Evolutionary conservation across 1,140 invertebrate genomes (phyloP), one percentile per base, ranked within the genome.

Genomic region (Philotrypesis tridentata): DNA sequence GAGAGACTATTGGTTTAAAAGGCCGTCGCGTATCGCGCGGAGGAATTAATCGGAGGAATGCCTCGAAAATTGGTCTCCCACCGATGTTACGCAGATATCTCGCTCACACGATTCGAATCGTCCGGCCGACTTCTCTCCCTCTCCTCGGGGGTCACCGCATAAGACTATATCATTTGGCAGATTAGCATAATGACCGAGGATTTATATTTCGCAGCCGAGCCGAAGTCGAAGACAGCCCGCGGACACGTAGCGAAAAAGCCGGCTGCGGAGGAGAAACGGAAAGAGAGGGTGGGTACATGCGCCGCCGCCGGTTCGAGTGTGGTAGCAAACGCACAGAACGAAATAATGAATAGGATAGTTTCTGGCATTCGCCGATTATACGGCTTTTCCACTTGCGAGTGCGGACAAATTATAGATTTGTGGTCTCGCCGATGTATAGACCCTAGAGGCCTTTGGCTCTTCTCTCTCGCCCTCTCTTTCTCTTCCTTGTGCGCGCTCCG

Each of bases 321-420:
- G 88, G 91, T 92, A 92, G 90, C 90, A 91, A 91, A 91, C 87
- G 89, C 86, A 89, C 88, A 88, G 88, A 90, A 90, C 89, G 86
- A 89, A 91, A 92, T 91, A 91, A 92, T 92, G 88, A 92, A 91
- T 92, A 92, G 90, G 87, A 89, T 88, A 91, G 88, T 91, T 91
- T 91, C 90, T 91, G 90, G 89, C 90, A 91, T 91, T 91, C 88
- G 87, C 89, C 88, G 89, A 92, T 91, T 91, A 91, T 91, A 91
- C 89, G 87, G 17, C 6, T 78, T 78, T 72, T 73, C 55, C 85
- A 90, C 27, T 71, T 14, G 14, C n/a, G 25, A 40, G 29, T 7
- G n/a, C 82, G 81, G 87, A 87, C 86, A 92, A 92, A 92, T 92
- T 91, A 92, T 91, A 91, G 87, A 91, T 91, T 91, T 91, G 89